Base-by-base conservation (phyloP, 2,888 invertebrate species). In the Drosophila algonquin region DNA sequence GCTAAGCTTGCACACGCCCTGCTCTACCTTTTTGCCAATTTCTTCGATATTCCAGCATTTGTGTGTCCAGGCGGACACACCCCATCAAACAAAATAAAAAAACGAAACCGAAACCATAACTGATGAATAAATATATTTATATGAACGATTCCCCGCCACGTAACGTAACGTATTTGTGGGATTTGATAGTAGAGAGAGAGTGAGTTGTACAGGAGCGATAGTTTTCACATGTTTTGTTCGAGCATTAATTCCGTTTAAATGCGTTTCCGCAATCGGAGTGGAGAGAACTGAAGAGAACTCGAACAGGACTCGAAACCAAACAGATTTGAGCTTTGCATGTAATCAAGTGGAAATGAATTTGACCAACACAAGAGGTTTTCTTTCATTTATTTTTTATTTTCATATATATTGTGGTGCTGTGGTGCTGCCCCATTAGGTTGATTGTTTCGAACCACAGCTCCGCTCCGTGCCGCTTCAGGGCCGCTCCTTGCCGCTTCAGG, bases 321-420 rank as follows among this genome's bases (percentile, higher is more conserved):
- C 76, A 77, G 70, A 77, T 74, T 79, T 68, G 74, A 76, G 79
- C 75, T 74, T 78, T 80, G 80, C 64, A 63, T 68, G 76, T 80
- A 90, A 83, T 90, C 84, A 85, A 90, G 79, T 87, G 90, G 90
- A 90, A 90, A 72, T 86, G 82, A 89, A 86, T 90, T 88, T 90
- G 90, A 89, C 90, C 90, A 90, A 90, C 90, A 90, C 87, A 81
- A 85, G 85, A 79, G 87, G 79, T 65, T 73, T 12, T 14, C 50
- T 54, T 57, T 47, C 55, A 47, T 30, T 51, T 58, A 60, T 51
- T 51, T 57, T 52, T 54, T 53, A 14, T 16, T 51, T 56, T 63
- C 21, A 21, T 30, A 32, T 50, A 18, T 32, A 12, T 47, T 27
- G 21, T 21, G 21, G 21, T 45, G 32, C 21, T n/a, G 24, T 44